Evolutionary conservation across 2,888 invertebrate genomes (phyloP), one percentile per base, ranked within the genome.

Genomic region (Carabus problematicus): DNA sequence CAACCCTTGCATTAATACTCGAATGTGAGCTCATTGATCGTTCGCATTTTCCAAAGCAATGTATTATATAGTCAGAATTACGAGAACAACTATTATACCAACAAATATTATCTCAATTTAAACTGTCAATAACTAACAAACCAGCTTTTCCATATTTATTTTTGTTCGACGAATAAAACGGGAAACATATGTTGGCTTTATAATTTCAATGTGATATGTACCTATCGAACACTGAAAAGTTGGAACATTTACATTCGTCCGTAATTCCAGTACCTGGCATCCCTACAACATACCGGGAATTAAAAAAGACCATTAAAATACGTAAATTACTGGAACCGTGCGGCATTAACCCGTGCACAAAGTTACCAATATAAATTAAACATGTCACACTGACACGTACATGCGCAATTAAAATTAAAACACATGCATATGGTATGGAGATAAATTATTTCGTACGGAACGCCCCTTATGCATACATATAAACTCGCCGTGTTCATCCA

Each of bases 341-440:
- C 56, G 11, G 29, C 29, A 29, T 56, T 56, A 56, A 56, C 56
- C 19, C 56, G 56, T 56, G 56, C 29, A 14, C 29, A 56, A 56
- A 29, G 56, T 39, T 56, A 56, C 56, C 56, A 56, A 56, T 56
- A 56, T 56, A 56, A 56, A 56, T 54, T 54, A 54, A 54, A 54
- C 54, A 54, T 40, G 56, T 18, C 56, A 56, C 56, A 9, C 9
- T 56, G 56, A 56, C 19, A 29, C 12, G 29, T 11, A 56, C 56
- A 18, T 18, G 11, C 7, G 56, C 56, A 56, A 56, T 56, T 56
- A 56, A 56, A 56, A 56, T 9, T 29, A 12, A 40, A 56, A 56
- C 19, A 56, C 12, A 56, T 11, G 29, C 56, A 39, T 39, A 29
- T 12, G 14, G 3, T 12, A 19, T 16, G 11, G 16, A 52, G 29